These are phyloP conservation scores for Sarcophilus harrisii DNA, from an alignment of 2,797 vertebrate species.

Conservation along the genomic window DNA sequence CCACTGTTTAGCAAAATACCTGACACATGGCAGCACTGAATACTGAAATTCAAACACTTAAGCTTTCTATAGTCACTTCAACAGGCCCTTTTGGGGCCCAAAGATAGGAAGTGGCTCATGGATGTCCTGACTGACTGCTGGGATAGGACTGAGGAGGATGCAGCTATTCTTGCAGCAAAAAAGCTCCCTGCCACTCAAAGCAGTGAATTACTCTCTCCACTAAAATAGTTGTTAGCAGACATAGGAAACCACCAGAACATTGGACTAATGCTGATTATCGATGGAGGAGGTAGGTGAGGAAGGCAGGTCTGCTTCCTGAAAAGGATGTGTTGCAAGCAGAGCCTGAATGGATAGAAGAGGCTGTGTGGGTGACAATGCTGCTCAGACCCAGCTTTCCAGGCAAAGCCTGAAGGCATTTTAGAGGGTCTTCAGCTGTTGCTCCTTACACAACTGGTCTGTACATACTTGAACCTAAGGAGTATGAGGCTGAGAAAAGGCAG, in stretches of 20 bases:
- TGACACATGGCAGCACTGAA: neutral
- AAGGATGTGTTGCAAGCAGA: neutral
- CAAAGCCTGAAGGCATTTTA: neutral
- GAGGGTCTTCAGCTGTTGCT: neutral
- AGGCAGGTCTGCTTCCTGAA: neutral
- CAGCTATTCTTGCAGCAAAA: neutral
- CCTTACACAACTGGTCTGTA: no score
- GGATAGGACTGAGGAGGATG: neutral
- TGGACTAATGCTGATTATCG: neutral
- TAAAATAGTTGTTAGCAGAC: neutral
- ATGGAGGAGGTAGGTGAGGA: neutral
- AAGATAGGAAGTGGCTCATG: neutral
- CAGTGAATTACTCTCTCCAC: neutral
- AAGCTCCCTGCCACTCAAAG: neutral
- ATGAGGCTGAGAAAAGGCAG: no score
- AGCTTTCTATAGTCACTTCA: neutral
- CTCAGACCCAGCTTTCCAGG: neutral
- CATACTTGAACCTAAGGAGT: no score
- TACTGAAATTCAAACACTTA: neutral
- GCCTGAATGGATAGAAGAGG: neutral
- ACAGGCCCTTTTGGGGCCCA: neutral
- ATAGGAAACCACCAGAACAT: neutral
- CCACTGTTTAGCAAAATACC: neutral
- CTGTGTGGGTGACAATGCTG: neutral
- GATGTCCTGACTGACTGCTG: neutral